Base-by-base conservation (phyloP, 1,140 invertebrate species). In the Drosophila kohkoa region DNA sequence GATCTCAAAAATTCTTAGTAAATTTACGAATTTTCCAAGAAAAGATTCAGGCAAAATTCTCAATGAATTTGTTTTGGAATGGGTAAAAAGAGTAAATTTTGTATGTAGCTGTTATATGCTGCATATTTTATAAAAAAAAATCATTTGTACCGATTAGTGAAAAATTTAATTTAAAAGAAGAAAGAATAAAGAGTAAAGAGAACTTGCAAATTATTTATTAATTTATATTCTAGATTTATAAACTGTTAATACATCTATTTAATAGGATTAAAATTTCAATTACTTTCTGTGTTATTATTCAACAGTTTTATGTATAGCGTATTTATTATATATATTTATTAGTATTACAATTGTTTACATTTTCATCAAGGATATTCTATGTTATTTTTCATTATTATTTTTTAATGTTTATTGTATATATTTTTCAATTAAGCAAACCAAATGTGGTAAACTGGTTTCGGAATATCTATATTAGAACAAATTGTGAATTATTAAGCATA, bases 401-500 rank as follows among this genome's bases (percentile, higher is more conserved):
- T 41, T 41, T 0, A 41, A 41, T 41, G 38, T 41, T 41, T 41
- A 11, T 41, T 11, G 11, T 41, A 41, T 3, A 41, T 41, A 0
- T 25, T 25, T 25, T 41, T 1, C 10, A 41, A 41, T 41, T 41
- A n/a, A 10, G 8, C 7, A 41, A 11, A 10, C 8, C 11, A 48
- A 48, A 48, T 48, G 15, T 15, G 30, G 15, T 65, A 58, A 71
- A 45, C 8, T 13, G 11, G 13, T 58, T 66, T 48, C 68, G 48
- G 48, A 68, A 55, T 49, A 41, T 13, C 51, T 86, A 75, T 45
- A 78, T 69, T 71, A 64, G 57, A 20, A 20, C 15, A 76, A 80
- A 64, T 76, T 67, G 1, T 46, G 65, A 78, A 52, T 46, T 63
- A 77, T 74, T 74, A 55, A 51, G 38, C 62, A 58, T 73, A 45